Conservation (phyloP, 2,888 invertebrate species). For the Euzophera pinguis region DNA sequence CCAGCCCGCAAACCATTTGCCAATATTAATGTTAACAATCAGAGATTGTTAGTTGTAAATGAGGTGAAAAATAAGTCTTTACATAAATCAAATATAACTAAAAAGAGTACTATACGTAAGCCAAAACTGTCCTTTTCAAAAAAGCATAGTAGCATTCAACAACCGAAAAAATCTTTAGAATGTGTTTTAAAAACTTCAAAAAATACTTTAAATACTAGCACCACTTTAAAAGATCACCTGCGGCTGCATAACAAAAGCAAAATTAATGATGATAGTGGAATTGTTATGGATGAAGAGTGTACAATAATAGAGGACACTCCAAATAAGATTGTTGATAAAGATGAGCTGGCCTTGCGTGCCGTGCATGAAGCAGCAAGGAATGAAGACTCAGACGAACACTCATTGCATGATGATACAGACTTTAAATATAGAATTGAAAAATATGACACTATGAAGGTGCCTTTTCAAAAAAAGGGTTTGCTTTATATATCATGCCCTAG, state of each 20-base stretch:
- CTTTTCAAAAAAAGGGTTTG: conserved; percentile 50
- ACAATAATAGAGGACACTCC: conserved; percentile 53
- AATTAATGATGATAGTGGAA: conserved; percentile 48
- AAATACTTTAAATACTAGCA: background rate
- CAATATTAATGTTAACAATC: conserved; percentile 51
- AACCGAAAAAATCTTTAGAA: background rate
- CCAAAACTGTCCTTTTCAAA: background rate
- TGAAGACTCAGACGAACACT: conserved; percentile 20
- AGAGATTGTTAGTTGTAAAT: conserved; percentile 20
- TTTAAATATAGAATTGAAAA: background rate
- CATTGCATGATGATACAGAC: conserved; percentile 18
- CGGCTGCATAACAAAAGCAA: background rate
- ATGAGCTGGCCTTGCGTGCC: conserved; percentile 52
- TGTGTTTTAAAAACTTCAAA: background rate
- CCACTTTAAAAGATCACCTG: background rate
- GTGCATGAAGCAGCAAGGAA: conserved; percentile 46
- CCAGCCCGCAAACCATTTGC: conserved; percentile 50
- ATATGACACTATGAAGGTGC: conserved; percentile 32
- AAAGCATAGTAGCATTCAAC: background rate
- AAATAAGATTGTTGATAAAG: conserved; percentile 50
- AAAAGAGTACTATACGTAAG: background rate
- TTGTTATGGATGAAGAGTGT: conserved; percentile 48
- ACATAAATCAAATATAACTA: conserved; percentile 11
- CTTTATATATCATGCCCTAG: conserved; percentile 39
- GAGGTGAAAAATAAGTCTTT: conserved; percentile 12